A percentile compares a stretch with the other conserved stretches of the same genome.
Evolutionary conservation across 2,888 invertebrate species (phyloP).

Genomic region (Leptarthrus brevirostris): DNA sequence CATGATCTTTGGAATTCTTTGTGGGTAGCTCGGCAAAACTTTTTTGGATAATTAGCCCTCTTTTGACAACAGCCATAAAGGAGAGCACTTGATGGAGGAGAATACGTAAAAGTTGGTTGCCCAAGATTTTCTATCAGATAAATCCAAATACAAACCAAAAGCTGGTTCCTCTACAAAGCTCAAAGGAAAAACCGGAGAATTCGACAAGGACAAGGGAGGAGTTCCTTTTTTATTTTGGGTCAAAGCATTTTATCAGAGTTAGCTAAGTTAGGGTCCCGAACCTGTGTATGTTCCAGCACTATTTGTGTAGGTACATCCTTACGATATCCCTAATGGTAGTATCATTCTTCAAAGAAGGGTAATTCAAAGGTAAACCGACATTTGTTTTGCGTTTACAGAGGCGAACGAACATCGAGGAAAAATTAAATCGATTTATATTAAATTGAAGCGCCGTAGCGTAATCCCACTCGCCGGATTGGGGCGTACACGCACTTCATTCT

Average conservation of each 20-base stretch:
- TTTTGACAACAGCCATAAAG: not conserved
- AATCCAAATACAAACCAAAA: not conserved
- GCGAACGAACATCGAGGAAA: not conserved
- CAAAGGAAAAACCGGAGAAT: not conserved
- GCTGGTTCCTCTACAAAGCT: not conserved
- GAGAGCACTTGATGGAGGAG: not conserved
- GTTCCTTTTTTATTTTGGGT: not conserved
- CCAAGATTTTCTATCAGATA: not conserved
- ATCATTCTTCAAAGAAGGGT: conserved; percentile 16
- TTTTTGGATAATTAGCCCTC: not conserved
- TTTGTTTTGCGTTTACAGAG: conserved; percentile 27
- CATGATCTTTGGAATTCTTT: not conserved
- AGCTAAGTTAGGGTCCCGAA: no score
- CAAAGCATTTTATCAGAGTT: not conserved
- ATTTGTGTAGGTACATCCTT: no score
- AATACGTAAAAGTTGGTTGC: not conserved
- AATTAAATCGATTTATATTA: not conserved
- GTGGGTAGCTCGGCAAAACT: not conserved
- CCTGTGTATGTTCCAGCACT: no score
- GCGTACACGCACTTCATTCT: not conserved
- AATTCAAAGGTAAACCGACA: conserved; percentile 27
- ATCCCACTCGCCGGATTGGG: not conserved
- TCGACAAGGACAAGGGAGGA: not conserved
- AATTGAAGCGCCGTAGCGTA: not conserved
- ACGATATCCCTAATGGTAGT: no score